A percentile compares a stretch with the other conserved stretches of the same genome.
These are phyloP conservation scores for Pangasius krempfi DNA, from an alignment of 2,797 vertebrate species.

Conservation along the genomic window DNA sequence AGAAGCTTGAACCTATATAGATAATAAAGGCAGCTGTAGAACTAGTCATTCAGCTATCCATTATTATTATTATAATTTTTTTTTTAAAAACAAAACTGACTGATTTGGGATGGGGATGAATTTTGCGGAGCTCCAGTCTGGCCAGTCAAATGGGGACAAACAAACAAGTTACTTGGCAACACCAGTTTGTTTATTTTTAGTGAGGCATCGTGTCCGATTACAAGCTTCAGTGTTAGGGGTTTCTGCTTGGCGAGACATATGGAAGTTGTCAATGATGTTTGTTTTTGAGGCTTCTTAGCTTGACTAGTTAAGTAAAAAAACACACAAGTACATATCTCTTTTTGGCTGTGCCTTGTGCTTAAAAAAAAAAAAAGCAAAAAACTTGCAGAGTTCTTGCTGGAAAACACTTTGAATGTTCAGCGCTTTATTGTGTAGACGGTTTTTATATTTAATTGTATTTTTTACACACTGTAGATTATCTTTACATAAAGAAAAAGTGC, in stretches of 20 bases:
- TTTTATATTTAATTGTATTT: background rate
- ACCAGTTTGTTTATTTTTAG: constrained; percentile 58
- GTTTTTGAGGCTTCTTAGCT: background rate
- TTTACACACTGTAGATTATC: background rate
- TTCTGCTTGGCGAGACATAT: constrained; percentile 3
- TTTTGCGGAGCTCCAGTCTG: constrained; percentile 10
- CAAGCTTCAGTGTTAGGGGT: constrained; percentile 23
- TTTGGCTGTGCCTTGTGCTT: background rate
- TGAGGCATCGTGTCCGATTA: constrained; percentile 20
- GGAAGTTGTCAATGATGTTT: constrained; percentile 15
- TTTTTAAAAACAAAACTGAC: background rate
- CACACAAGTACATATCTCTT: background rate
- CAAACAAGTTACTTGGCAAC: constrained; percentile 54
- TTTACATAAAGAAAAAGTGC: background rate
- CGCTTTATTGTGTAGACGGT: background rate
- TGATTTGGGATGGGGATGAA: constrained; percentile 11
- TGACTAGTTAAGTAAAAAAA: background rate
- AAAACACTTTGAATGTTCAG: background rate
- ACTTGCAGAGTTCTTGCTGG: background rate
- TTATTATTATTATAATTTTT: background rate
- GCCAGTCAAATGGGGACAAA: constrained; percentile 40
- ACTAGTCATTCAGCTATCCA: background rate
- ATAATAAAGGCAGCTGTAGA: background rate
- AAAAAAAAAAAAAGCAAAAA: background rate
- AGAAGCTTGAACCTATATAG: too few relatives aligned